Evolutionary conservation across 1,140 invertebrate genomes (phyloP).

Genomic region (Diprion similis): DNA sequence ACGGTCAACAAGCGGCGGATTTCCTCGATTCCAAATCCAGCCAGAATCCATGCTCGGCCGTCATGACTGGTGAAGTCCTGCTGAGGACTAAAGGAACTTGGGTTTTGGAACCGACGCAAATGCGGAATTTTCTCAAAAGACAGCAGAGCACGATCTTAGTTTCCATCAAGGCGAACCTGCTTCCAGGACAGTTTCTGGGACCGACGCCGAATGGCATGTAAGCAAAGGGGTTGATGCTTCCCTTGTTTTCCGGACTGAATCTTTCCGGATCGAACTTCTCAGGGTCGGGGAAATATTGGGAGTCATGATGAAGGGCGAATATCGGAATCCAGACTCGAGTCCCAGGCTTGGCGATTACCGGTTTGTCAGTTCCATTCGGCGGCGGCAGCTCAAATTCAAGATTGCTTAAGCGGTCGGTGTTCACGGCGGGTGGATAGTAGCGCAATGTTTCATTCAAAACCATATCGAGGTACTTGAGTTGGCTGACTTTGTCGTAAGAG

Average conservation of each 20-base stretch:
- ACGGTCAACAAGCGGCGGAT: neutral
- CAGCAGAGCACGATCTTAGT: constrained; percentile 35
- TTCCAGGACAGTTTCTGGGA: constrained; percentile 67
- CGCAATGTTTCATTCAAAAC: constrained; percentile 63
- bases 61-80: constrained; percentile 27
- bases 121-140: constrained; percentile 32
- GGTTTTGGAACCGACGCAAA: constrained; percentile 31
- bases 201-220: constrained; percentile 68
- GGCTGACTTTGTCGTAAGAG: constrained; percentile 60
- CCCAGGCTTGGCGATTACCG: constrained; percentile 42
- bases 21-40: constrained; percentile 30
- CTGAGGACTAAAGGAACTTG: constrained; percentile 17
- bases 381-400: constrained; percentile 44
- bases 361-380: neutral
- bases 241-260: constrained; percentile 57
- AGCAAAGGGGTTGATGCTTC: constrained; percentile 50
- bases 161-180: constrained; percentile 54
- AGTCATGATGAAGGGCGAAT: constrained; percentile 61
- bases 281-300: constrained; percentile 54
- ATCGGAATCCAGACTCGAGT: constrained; percentile 41
- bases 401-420: constrained; percentile 55
- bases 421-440: constrained; percentile 65
- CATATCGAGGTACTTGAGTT: constrained; percentile 72
- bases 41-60: constrained; percentile 44
- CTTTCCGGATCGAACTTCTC: constrained; percentile 63